phyloP scores from a whole-genome alignment of 2,888 invertebrate species.

The Pheosia tremula region DNA sequence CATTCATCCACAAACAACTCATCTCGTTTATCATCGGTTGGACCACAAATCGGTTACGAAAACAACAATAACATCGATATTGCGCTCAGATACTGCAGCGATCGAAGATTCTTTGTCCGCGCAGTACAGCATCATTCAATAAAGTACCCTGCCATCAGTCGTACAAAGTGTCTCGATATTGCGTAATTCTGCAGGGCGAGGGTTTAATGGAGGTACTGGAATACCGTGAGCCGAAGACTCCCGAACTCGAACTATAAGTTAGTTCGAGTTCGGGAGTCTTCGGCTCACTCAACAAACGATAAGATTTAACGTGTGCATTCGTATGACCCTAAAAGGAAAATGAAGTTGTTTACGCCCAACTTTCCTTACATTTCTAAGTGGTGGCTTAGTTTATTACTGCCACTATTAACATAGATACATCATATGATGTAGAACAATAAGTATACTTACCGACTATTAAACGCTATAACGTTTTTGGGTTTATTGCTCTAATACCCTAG shows the following conservation, averaged over 20 bases:
- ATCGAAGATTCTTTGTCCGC: slow-evolving; percentile 7
- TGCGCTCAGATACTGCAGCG: slow-evolving; percentile 6
- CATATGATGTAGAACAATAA: no score
- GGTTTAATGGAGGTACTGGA: slow-evolving; percentile 19
- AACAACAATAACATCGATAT: slow-evolving; percentile 5
- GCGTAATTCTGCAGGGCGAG: slow-evolving; percentile 17
- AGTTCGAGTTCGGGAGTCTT: no score
- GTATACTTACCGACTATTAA: no score
- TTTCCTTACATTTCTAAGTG: not conserved
- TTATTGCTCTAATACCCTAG: not conserved
- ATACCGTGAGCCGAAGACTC: slow-evolving; percentile 1
- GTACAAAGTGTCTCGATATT: slow-evolving; percentile 22
- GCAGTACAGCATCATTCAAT: slow-evolving; percentile 4
- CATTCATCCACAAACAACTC: not conserved
- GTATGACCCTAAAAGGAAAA: not conserved
- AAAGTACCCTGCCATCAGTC: slow-evolving; percentile 4
- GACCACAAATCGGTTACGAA: not conserved
- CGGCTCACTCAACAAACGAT: slow-evolving; percentile 1
- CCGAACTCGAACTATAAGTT: not conserved
- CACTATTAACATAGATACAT: no score
- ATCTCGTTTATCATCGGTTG: not conserved
- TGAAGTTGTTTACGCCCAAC: not conserved
- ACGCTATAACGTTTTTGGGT: no score
- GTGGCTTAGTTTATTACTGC: no score
- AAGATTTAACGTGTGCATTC: not conserved